Conservation (phyloP, 1,140 invertebrate genomes). For the Pachyrhynchus sulphureomaculatus region DNA sequence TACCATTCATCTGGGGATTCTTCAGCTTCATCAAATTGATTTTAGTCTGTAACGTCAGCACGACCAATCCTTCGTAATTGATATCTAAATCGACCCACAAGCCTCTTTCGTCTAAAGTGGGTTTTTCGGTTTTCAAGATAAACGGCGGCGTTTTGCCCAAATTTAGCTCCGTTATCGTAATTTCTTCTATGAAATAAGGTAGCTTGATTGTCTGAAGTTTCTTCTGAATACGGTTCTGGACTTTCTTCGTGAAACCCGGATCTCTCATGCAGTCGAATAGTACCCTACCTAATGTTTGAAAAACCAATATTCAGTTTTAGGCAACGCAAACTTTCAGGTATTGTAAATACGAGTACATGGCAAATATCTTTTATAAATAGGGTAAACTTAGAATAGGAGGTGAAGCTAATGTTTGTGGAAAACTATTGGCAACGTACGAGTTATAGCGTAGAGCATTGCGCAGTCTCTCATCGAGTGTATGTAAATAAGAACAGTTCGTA, state of each 20-base stretch:
- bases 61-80: conserved; percentile 82
- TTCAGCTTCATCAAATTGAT: conserved; percentile 90
- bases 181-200: conserved; percentile 85
- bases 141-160: conserved; percentile 75
- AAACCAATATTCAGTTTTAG: too few species aligned
- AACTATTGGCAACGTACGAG: too few species aligned
- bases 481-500: too few species aligned
- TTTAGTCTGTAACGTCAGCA: conserved; percentile 93
- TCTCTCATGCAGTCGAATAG: conserved; percentile 76
- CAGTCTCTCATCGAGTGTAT: too few species aligned
- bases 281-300: conserved; percentile 73
- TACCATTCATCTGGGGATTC: conserved; percentile 42
- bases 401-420: too few species aligned
- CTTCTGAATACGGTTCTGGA: conserved; percentile 78
- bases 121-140: conserved; percentile 72
- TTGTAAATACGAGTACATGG: too few species aligned
- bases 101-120: conserved; percentile 80
- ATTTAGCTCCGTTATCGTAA: conserved; percentile 74
- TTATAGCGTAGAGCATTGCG: too few species aligned
- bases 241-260: conserved; percentile 58
- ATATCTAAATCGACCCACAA: conserved; percentile 92
- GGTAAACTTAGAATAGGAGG: too few species aligned
- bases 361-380: too few species aligned
- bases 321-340: too few species aligned
- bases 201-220: conserved; percentile 86